These are phyloP conservation scores for Drosophila micromelanica DNA, from an alignment of 1,140 invertebrate species.

Conservation along the genomic window DNA sequence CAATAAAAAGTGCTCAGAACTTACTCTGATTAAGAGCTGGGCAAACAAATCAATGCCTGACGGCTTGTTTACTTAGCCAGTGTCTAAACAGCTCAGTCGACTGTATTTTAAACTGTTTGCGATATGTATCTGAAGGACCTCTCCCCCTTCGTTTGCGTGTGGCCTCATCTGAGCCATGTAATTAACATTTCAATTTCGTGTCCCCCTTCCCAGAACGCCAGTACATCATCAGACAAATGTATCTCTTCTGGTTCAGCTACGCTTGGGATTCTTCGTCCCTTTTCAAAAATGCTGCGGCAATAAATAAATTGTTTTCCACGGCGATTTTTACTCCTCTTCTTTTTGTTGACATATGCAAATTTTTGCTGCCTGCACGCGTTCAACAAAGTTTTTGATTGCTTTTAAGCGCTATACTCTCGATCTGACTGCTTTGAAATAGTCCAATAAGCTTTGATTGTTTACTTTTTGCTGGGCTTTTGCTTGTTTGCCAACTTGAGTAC, in stretches of 20 bases:
- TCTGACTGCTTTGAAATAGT: neutral
- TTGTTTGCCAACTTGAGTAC: conserved; percentile 15
- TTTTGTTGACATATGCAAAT: conserved; percentile 84
- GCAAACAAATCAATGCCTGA: conserved; percentile 72
- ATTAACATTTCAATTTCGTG: conserved; percentile 83
- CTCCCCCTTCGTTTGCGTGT: neutral
- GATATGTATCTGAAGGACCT: conserved; percentile 7
- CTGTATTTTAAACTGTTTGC: conserved; percentile 82
- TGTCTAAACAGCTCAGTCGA: conserved; percentile 73
- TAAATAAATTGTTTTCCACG: conserved; percentile 72
- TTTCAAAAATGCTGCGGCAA: conserved; percentile 40
- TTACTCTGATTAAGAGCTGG: conserved; percentile 73
- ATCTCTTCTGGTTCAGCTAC: conserved; percentile 70
- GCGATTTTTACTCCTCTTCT: conserved; percentile 63
- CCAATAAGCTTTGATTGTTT: conserved; percentile 57
- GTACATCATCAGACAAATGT: conserved; percentile 68
- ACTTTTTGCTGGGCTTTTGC: conserved; percentile 48
- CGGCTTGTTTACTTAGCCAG: conserved; percentile 72
- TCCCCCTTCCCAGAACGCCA: no score
- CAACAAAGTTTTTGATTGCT: conserved; percentile 66
- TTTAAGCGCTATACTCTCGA: conserved; percentile 42
- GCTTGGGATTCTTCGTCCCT: conserved; percentile 2
- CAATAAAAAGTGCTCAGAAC: conserved; percentile 62
- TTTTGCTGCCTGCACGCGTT: conserved; percentile 54
- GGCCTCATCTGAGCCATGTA: conserved; percentile 47